These are phyloP conservation scores for Solen grandis DNA, from an alignment of 1,140 invertebrate genomes.

Conservation along the genomic window DNA sequence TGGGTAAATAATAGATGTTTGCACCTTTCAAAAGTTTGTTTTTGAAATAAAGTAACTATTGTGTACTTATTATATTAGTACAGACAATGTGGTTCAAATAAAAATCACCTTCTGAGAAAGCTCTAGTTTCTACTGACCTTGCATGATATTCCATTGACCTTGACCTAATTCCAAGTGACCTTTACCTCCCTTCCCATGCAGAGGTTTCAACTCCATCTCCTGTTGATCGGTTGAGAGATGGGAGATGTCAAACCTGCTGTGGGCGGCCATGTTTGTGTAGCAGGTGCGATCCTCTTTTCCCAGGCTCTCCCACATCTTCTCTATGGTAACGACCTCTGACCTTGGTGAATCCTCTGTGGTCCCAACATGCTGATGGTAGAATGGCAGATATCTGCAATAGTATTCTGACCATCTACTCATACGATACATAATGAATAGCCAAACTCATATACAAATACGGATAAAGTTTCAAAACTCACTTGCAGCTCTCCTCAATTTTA, in stretches of 20 bases:
- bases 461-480: background rate
- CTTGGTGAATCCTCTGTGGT: constrained; percentile 8
- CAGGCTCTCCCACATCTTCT: constrained; percentile 30
- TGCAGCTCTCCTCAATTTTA: no score
- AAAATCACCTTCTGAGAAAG: background rate
- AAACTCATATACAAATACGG: background rate
- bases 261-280: constrained; percentile 29
- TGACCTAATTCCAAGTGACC: background rate
- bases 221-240: constrained; percentile 24
- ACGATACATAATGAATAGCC: background rate
- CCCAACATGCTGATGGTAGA: constrained; percentile 20
- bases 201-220: constrained; percentile 33
- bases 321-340: constrained; percentile 1
- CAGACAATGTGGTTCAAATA: background rate
- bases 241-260: background rate
- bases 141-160: background rate
- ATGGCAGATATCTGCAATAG: constrained; percentile 35
- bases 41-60: background rate
- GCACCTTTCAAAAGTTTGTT: background rate
- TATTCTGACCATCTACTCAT: background rate
- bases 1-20: background rate
- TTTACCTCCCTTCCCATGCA: background rate
- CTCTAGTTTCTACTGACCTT: background rate
- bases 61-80: background rate
- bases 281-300: constrained; percentile 10